Base-by-base conservation (phyloP, 1,140 invertebrate species). In the Drosophila nasuta region DNA sequence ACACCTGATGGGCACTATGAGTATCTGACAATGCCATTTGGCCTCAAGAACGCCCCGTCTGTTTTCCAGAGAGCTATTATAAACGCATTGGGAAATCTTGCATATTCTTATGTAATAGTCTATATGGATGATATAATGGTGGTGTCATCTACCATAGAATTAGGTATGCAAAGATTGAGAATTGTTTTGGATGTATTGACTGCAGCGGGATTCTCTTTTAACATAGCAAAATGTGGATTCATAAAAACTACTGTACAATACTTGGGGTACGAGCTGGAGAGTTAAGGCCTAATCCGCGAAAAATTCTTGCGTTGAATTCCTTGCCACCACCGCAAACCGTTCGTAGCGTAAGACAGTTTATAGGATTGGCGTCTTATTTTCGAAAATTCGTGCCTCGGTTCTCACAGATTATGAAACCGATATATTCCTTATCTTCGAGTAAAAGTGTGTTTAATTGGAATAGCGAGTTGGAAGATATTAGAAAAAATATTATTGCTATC, bases 161-260 rank as follows among this genome's bases (percentile, higher is more conserved):
- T n/a, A n/a, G n/a, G n/a, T n/a, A n/a, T n/a, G n/a, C n/a, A n/a
- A n/a, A n/a, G n/a, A n/a, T n/a, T n/a, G n/a, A n/a, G n/a, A n/a
- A n/a, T n/a, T n/a, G n/a, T n/a, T n/a, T n/a, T n/a, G n/a, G n/a
- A n/a, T n/a, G n/a, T n/a, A n/a, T n/a, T n/a, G n/a, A n/a, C n/a
- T n/a, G n/a, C n/a, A n/a, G n/a, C n/a, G n/a, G n/a, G n/a, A n/a
- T n/a, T n/a, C n/a, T n/a, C n/a, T n/a, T n/a, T n/a, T n/a, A n/a
- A 41, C 38, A 46, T 49, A 25, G 15, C 17, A 25, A 52, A 52
- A 52, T 52, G 28, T 52, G 51, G 30, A 11, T 35, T 56, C 7
- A n/a, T 38, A 38, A 56, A 56, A 56, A 56, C 52, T 17, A 56
- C 30, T 38, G 30, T 38, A 56, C n/a, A 38, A 15, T 46, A 46